Evolutionary conservation across 2,113 vertebrate species (phyloP), one percentile per base, ranked within the genome.

Genomic region (Xenus cinereus): DNA sequence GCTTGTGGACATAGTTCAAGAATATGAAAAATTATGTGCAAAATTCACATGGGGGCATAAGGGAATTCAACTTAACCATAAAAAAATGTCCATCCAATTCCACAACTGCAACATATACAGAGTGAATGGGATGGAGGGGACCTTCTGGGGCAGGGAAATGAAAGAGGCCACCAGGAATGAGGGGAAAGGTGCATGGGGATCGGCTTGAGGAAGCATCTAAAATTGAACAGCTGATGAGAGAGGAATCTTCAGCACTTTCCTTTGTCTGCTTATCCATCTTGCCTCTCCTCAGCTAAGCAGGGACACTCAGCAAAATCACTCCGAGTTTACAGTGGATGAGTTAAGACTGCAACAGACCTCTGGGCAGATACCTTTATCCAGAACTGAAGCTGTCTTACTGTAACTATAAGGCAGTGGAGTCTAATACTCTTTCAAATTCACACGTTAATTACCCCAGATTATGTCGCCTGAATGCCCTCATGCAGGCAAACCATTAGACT

Each of bases 11-110:
- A 78, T 60, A 87, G 80, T 88, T 96, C 84, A 96, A 95, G 81
- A 90, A 83, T 73, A 95, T 87, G 86, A 94, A 95, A 95, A 95
- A 92, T 72, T 33, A 84, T 9, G 79, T 92, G 82, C 77, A 60
- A 88, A 95, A 97, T 94, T 97, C 85, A 95, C 91, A 83, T 24
- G 46, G 88, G 32, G 32, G 28, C 33, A 78, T 78, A 82, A 87
- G 28, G 43, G 43, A 76, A 79, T 82, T 89, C 12, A 5, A 37
- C 85, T 68, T 56, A 45, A 94, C 74, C 33, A 59, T 30, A 16
- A 50, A 66, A 79, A 90, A 91, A 84, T 8, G 24, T 53, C 72
- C 13, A 41, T 46, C 71, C 46, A 54, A 73, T 67, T 81, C 87
- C 64, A 88, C 76, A 69, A n/a, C 59, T 74, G 39, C 50, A 56